These are phyloP conservation scores for Drosophila flavopinicola DNA, from an alignment of 2,888 invertebrate species.

Conservation along the genomic window DNA sequence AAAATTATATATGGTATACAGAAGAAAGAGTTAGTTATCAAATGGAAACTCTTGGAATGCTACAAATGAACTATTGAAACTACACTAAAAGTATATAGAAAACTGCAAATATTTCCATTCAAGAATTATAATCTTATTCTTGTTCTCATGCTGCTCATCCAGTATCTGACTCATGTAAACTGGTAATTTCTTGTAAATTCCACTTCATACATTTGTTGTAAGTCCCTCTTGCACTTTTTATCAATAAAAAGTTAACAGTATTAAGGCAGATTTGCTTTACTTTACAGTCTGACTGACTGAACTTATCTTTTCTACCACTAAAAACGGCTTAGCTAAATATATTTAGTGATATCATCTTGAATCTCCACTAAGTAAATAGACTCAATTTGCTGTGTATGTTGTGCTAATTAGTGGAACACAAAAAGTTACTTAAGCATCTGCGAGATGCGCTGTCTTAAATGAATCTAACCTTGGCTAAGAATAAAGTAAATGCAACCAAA, in stretches of 20 bases:
- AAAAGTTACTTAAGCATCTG: conserved; percentile 31
- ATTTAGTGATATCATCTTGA: conserved; percentile 64
- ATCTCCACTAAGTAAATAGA: conserved; percentile 46
- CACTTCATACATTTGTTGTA: neutral
- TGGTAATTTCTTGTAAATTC: conserved; percentile 50
- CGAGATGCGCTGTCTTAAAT: conserved; percentile 47
- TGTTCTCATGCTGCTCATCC: conserved; percentile 8
- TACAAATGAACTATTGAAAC: neutral
- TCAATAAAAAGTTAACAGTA: neutral
- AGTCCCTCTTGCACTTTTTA: neutral
- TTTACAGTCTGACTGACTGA: neutral
- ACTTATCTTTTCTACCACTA: neutral
- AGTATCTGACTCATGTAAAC: conserved; percentile 24
- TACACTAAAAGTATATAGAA: too few species aligned
- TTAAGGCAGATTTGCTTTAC: neutral
- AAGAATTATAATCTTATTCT: conserved; percentile 18
- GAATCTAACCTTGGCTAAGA: conserved; percentile 65
- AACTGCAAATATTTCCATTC: neutral
- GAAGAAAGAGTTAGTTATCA: neutral
- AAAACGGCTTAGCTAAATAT: conserved; percentile 8
- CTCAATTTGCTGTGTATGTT: conserved; percentile 56
- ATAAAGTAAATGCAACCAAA: conserved; percentile 36
- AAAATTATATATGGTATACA: neutral
- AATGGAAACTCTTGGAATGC: conserved; percentile 1
- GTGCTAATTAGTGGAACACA: conserved; percentile 64